Conservation (phyloP, 2,113 vertebrate species). For the Dasyprocta punctata region DNA sequence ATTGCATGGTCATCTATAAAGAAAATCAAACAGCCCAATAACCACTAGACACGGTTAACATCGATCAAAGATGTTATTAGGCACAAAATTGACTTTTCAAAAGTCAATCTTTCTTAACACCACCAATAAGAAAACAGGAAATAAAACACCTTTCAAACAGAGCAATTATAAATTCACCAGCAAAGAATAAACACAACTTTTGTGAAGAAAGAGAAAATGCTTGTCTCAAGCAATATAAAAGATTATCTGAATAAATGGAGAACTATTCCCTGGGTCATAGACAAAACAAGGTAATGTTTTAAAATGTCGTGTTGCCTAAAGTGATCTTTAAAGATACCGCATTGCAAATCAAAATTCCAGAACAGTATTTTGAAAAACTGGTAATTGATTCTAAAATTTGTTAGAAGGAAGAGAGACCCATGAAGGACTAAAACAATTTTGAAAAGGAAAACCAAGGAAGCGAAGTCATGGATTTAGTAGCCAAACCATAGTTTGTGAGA, state of each 20-base stretch:
- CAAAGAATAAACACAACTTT: neutral
- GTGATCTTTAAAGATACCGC: neutral
- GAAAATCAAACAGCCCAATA: neutral
- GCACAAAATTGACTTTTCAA: neutral
- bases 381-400: neutral
- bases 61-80: neutral
- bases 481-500: neutral
- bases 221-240: neutral
- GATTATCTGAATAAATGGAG: neutral
- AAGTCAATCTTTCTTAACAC: neutral
- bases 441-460: neutral
- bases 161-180: neutral
- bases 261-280: neutral
- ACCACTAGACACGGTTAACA: neutral
- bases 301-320: neutral
- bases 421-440: neutral
- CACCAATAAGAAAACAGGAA: neutral
- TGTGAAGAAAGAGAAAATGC: conserved; percentile 1
- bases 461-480: neutral
- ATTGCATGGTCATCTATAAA: neutral
- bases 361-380: neutral
- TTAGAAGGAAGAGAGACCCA: neutral
- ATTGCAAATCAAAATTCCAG: neutral
- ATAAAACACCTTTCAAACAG: neutral
- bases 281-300: neutral